These are phyloP conservation scores for Dendrolimus kikuchii DNA, from an alignment of 1,140 invertebrate species.

Conservation along the genomic window DNA sequence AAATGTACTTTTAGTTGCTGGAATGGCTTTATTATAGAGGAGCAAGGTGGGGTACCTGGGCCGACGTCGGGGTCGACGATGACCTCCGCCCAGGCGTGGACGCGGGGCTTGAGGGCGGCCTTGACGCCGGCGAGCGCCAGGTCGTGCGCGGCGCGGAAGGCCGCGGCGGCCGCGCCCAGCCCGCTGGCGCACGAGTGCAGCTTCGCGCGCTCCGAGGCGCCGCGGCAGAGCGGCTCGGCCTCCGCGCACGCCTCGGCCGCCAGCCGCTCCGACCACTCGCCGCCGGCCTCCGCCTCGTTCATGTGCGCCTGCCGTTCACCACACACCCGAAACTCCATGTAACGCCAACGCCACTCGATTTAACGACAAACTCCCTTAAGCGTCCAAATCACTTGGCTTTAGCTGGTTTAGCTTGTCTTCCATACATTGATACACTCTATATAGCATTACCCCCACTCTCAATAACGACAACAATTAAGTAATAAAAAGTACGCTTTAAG, in stretches of 20 bases:
- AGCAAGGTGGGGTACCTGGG: too few species aligned
- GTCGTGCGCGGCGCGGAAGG: slow-evolving; percentile 32
- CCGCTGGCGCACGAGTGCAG: slow-evolving; percentile 39
- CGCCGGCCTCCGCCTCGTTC: slow-evolving; percentile 94
- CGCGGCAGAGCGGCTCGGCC: slow-evolving; percentile 23
- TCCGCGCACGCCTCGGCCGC: slow-evolving; percentile 34
- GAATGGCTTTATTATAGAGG: too few species aligned
- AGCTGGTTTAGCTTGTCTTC: too few species aligned
- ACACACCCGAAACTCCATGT: too few species aligned
- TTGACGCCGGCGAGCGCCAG: slow-evolving; percentile 20
- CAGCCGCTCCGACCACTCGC: slow-evolving; percentile 85
- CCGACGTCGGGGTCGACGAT: slow-evolving; percentile 23
- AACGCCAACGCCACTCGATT: too few species aligned
- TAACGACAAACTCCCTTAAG: too few species aligned
- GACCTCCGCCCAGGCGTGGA: slow-evolving; percentile 28
- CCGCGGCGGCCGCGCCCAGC: slow-evolving; percentile 34
- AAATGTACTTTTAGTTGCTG: too few species aligned
- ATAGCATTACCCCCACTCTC: too few species aligned
- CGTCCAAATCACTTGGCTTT: too few species aligned
- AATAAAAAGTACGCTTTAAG: too few species aligned
- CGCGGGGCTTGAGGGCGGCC: slow-evolving; percentile 29
- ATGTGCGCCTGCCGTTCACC: slow-evolving; percentile 84
- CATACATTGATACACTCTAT: too few species aligned
- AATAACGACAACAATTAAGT: too few species aligned
- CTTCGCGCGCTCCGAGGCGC: slow-evolving; percentile 21